A percentile compares a stretch with the other conserved stretches of the same genome.
These are phyloP conservation scores for Cyprinodon variegatus DNA, from an alignment of 2,113 vertebrate genomes.

Conservation along the genomic window DNA sequence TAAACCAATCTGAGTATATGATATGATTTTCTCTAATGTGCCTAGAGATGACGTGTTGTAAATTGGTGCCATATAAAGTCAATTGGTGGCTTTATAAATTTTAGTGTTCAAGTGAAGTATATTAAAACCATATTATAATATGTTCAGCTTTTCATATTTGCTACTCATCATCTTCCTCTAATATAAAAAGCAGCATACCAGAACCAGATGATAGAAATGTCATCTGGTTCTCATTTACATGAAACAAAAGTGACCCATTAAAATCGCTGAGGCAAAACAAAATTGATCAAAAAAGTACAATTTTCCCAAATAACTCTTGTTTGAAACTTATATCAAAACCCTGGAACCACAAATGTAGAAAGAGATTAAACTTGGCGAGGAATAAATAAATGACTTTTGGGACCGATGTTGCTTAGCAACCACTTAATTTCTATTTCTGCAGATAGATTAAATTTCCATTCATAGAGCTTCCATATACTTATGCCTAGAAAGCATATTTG, in stretches of 20 bases:
- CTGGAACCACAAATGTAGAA: conserved; percentile 44
- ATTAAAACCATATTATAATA: not conserved
- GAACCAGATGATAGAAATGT: not conserved
- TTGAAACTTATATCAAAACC: conserved; percentile 61
- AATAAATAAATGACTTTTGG: conserved; percentile 54
- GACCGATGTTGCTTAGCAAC: conserved; percentile 58
- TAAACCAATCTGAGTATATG: too few species aligned
- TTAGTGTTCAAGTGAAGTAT: conserved; percentile 6
- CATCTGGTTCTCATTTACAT: not conserved
- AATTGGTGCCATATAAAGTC: too few species aligned
- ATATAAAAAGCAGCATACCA: not conserved
- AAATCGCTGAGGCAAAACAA: conserved; percentile 33
- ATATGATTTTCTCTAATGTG: too few species aligned
- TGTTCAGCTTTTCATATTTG: not conserved
- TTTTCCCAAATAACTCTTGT: conserved; percentile 18
- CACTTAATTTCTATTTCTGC: conserved; percentile 53
- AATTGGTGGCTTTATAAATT: too few species aligned
- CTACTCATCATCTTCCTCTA: not conserved
- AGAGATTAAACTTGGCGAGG: conserved; percentile 48
- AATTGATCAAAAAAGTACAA: conserved; percentile 33
- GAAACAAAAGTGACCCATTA: not conserved
- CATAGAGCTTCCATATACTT: conserved; percentile 15
- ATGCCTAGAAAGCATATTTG: conserved; percentile 5
- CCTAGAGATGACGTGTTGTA: too few species aligned
- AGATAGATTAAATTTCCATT: conserved; percentile 45